Evolutionary conservation across 2,888 invertebrate genomes (phyloP), one percentile per base, ranked within the genome.

Genomic region (Phasia obesa): DNA sequence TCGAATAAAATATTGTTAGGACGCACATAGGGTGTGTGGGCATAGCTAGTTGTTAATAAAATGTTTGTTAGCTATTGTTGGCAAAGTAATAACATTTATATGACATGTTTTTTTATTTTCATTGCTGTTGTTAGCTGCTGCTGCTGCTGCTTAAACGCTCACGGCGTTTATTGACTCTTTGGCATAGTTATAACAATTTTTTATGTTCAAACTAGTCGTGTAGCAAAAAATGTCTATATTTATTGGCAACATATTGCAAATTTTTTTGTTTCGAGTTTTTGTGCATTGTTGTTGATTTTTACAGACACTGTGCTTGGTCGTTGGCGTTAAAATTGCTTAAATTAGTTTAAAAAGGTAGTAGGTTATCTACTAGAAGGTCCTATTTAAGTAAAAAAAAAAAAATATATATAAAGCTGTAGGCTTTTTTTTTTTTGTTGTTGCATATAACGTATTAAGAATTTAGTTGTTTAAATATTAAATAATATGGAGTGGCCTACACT

Each of bases 101-200:
- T 70, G 62, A 25, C 53, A 47, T 65, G 44, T 59, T 62, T 59
- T 31, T 57, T 44, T 31, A 25, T 59, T 17, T 55, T 59, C 60
- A 9, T 47, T 64, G 75, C 73, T 51, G 62, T 57, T 71, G 49
- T 59, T 67, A 31, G 73, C 76, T 70, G 73, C 38, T 79, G 84
- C 76, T 55, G n/a, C 49, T 70, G 71, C 38, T 79, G 84, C 76
- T 55, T 44, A 64, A 62, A 75, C 51, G 82, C 82, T 69, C 38
- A 60, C 67, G 62, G 84, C 85, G 87, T 87, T 86, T 86, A 85
- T 86, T 87, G 87, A 87, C 86, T 87, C 85, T 83, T 86, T 85
- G 86, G 85, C 87, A 87, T 84, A 86, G 85, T 85, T 85, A 85
- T 65, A 59, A 64, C 23, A 15, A 38, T 17, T 64, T 70, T 67